Conservation (phyloP, 1,140 invertebrate genomes). For the Drosophila kikkawai region DNA sequence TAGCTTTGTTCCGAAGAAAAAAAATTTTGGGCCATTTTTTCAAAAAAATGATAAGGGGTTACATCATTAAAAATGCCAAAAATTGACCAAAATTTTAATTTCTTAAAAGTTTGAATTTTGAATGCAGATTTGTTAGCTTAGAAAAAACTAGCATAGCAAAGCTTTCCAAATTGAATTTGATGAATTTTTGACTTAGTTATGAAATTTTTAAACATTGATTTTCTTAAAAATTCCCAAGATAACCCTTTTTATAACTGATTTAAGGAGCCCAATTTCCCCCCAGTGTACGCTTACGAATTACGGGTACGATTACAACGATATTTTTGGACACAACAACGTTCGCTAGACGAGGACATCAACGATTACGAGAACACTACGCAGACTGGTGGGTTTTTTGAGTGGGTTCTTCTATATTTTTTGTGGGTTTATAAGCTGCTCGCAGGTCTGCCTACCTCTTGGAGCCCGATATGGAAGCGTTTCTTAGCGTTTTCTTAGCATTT, state of each 20-base stretch:
- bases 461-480: constrained; percentile 55
- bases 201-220: no score
- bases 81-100: no score
- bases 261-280: not conserved
- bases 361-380: constrained; percentile 43
- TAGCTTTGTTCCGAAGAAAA: no score
- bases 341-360: constrained; percentile 48
- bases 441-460: constrained; percentile 54
- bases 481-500: constrained; percentile 17
- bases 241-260: not conserved
- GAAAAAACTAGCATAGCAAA: no score
- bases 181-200: no score
- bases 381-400: constrained; percentile 17
- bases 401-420: constrained; percentile 7
- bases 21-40: no score
- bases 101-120: no score
- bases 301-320: constrained; percentile 31
- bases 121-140: no score
- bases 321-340: constrained; percentile 36
- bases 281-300: constrained; percentile 36
- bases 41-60: no score
- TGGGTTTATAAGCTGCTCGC: constrained; percentile 16
- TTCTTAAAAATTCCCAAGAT: not conserved
- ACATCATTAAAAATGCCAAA: no score
- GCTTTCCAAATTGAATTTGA: no score